Evolutionary conservation across 2,113 vertebrate genomes (phyloP), one percentile per base, ranked within the genome.

Genomic region (Puffinus mauretanicus): DNA sequence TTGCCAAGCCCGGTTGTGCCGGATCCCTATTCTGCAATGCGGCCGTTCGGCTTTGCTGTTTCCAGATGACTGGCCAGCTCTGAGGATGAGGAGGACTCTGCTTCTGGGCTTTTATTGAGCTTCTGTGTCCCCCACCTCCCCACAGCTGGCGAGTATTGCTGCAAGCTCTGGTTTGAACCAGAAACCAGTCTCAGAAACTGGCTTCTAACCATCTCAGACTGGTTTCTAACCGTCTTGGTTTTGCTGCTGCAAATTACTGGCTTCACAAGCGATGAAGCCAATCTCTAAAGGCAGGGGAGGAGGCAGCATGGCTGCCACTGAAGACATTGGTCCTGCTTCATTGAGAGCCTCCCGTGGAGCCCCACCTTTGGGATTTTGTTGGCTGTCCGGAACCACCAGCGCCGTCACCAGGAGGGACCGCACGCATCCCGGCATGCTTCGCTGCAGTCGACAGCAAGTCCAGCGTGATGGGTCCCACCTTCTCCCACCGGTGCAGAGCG

Each of bases 381-480:
- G 64, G 36, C 40, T 89, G 81, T 7, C 58, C 2, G 7, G 49
- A 76, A 47, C 26, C 36, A 15, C 27, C 52, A 5, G 32, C 12
- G 49, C 66, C 69, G 26, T 72, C 44, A 17, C 25, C n/a, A 32
- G 38, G 13, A 85, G 47, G 24, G 11, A 40, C 13, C 9, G 25
- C 0, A 0, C 42, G 22, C 47, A 24, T 78, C 65, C 42, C 0
- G 1, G 24, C 7, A 1, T 0, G 8, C 27, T 61, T 38, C 0
- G 1, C 60, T 29, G 54, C 16, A 6, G 13, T 57, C 5, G 7
- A 54, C 80, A 83, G 76, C 5, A 12, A 38, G 77, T 44, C 22
- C 42, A 34, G 47, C 0, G 0, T 11, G 54, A 16, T 25, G 64
- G 66, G 19, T 65, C 30, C 49, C 72, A 49, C 30, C 60, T 65